phyloP scores from a whole-genome alignment of 2,888 invertebrate species.

The Cryptocheilus praepositus region DNA sequence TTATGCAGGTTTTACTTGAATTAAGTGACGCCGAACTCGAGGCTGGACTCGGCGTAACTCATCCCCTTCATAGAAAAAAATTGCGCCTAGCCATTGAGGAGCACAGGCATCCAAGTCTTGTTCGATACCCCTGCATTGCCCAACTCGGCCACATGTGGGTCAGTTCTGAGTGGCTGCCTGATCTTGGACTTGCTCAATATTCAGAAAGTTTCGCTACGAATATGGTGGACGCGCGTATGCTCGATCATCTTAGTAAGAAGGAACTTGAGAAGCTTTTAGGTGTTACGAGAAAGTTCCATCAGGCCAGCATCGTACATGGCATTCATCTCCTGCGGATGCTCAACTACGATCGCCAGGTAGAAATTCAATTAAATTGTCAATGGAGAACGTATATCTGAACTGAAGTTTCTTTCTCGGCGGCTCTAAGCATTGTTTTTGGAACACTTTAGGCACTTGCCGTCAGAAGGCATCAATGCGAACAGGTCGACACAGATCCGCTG shows the following conservation, averaged over 20 bases:
- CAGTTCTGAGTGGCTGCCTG: slow-evolving; percentile 93
- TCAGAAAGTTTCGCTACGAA: slow-evolving; percentile 91
- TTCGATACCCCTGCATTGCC: slow-evolving; percentile 91
- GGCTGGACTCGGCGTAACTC: slow-evolving; percentile 91
- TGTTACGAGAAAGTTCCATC: slow-evolving; percentile 95
- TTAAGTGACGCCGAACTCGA: slow-evolving; percentile 94
- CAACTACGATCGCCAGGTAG: slow-evolving; percentile 92
- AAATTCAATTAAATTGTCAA: not conserved
- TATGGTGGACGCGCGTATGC: slow-evolving; percentile 94
- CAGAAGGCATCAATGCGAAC: slow-evolving; percentile 91
- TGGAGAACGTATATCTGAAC: not conserved
- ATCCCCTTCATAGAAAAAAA: slow-evolving; percentile 96
- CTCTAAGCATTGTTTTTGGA: not conserved
- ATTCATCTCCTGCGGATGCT: slow-evolving; percentile 93
- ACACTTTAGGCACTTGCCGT: slow-evolving; percentile 86
- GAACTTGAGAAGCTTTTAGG: slow-evolving; percentile 95
- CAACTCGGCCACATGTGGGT: slow-evolving; percentile 95
- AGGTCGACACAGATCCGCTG: slow-evolving; percentile 91
- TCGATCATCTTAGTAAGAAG: slow-evolving; percentile 94
- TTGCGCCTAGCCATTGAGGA: slow-evolving; percentile 95
- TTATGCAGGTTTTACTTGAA: slow-evolving; percentile 88
- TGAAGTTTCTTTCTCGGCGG: not conserved
- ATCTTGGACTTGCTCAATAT: slow-evolving; percentile 92
- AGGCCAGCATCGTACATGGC: slow-evolving; percentile 94
- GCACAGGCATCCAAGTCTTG: slow-evolving; percentile 89